Evolutionary conservation across 2,113 vertebrate species (phyloP).

Genomic region (Athene noctua): DNA sequence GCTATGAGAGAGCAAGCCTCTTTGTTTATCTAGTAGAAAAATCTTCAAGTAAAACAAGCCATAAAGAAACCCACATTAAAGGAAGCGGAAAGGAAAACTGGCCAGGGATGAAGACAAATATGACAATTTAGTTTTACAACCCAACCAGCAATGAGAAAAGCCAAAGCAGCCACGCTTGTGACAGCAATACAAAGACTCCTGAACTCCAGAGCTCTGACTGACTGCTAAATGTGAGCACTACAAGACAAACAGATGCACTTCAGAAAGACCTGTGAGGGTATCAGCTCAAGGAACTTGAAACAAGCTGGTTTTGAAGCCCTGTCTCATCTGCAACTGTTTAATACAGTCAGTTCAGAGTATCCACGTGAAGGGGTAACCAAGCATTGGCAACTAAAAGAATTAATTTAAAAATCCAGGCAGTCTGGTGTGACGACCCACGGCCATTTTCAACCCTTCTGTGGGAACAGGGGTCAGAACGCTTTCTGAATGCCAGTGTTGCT

Average conservation of each 20-base stretch:
- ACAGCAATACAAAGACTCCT: neutral
- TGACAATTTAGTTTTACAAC: neutral
- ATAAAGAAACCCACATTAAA: neutral
- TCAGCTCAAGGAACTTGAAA: neutral
- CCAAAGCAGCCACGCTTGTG: neutral
- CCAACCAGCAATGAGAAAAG: neutral
- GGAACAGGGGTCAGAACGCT: neutral
- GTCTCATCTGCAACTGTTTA: neutral
- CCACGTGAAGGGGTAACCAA: neutral
- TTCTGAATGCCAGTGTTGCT: neutral
- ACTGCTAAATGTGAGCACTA: neutral
- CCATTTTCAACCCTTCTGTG: neutral
- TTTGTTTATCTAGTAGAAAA: neutral
- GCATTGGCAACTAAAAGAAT: neutral
- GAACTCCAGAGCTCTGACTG: neutral
- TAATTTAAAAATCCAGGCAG: neutral
- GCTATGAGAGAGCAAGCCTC: neutral
- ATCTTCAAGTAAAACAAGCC: neutral
- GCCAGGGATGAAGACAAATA: neutral
- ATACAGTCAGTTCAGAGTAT: neutral
- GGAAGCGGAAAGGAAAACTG: neutral
- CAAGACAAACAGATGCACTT: neutral
- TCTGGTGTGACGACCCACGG: neutral
- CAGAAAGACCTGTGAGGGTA: neutral
- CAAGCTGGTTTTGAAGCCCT: neutral